A percentile compares a stretch with the other conserved stretches of the same genome.
phyloP scores from a whole-genome alignment of 92 coral and sea anemone genomes.

The Zoanthus solanderi region DNA sequence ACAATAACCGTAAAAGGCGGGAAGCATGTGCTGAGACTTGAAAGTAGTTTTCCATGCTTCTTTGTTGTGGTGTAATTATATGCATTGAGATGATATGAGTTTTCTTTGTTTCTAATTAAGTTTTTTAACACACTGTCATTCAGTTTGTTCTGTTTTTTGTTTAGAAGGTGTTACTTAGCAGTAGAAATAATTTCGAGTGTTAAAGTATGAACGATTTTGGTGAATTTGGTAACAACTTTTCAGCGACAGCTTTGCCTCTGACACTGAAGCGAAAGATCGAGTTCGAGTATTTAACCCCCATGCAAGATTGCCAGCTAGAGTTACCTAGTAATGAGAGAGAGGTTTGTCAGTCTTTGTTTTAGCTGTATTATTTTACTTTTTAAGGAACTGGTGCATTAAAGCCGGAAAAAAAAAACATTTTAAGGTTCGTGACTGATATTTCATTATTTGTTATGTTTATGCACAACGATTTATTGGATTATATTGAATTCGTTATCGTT shows the following conservation, averaged over 20 bases:
- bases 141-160: neutral
- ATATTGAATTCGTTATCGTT: too few relatives aligned
- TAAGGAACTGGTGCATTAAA: neutral
- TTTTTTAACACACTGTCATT: neutral
- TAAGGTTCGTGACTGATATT: neutral
- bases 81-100: conserved; percentile 2
- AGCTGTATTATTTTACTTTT: neutral
- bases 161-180: neutral
- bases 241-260: conserved; percentile 12
- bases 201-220: conserved; percentile 14
- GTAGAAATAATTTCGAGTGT: neutral
- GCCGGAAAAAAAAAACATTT: neutral
- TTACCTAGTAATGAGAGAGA: neutral
- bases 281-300: neutral
- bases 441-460: neutral
- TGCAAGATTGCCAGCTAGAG: conserved; percentile 20
- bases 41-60: conserved; percentile 29
- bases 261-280: conserved; percentile 40
- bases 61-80: conserved; percentile 18
- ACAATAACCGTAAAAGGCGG: conserved; percentile 28
- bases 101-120: neutral
- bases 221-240: conserved; percentile 4
- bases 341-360: conserved; percentile 4
- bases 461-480: too few relatives aligned
- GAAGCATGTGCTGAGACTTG: conserved; percentile 15